Base-by-base conservation (phyloP, 2,797 vertebrate genomes). In the Melanotaenia maccullochi region DNA sequence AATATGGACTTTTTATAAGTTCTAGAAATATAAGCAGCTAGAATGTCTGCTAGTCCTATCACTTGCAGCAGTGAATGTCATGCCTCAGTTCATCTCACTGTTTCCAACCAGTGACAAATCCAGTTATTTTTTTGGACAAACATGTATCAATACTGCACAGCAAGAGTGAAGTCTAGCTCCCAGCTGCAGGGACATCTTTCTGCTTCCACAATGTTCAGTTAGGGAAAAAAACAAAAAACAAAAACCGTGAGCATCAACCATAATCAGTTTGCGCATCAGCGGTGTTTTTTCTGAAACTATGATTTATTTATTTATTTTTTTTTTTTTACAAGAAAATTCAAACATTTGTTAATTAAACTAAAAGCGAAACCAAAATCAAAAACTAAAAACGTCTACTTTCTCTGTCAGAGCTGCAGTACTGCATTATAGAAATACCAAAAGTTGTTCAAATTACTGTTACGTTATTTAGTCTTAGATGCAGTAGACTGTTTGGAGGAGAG, bases 101-200 rank as follows among this genome's bases (percentile, higher is more conserved):
- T 30, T 32, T 36, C 65, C 54, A 67, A 22, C 38, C 5, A 55
- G 14, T 30, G 52, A 55, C 2, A 47, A 36, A 16, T 4, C 25
- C 24, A 38, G 25, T 47, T 24, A 62, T 42, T 44, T 30, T 61
- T 47, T 62, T 30, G 44, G 40, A 44, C 25, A 62, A 44, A 42
- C 22, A 16, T 25, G 38, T 28, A 40, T 40, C 33, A 58, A 33
- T 35, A 36, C 49, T 24, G 25, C 35, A 62, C 9, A 9, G 38
- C 59, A 28, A 61, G 36, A 60, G 61, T 33, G 20, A 63, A 12
- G 60, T 63, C 25, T 44, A 20, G 60, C 18, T n/a, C 9, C 13
- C n/a, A 3, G 16, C 40, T 14, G 5, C 42, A 11, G 24, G 42
- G 40, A 32, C 40, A 49, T 25, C 18, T 49, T 24, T 54, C 52